These are phyloP conservation scores for Loris lydekkerianus DNA, from an alignment of 2,797 vertebrate genomes.

Conservation along the genomic window DNA sequence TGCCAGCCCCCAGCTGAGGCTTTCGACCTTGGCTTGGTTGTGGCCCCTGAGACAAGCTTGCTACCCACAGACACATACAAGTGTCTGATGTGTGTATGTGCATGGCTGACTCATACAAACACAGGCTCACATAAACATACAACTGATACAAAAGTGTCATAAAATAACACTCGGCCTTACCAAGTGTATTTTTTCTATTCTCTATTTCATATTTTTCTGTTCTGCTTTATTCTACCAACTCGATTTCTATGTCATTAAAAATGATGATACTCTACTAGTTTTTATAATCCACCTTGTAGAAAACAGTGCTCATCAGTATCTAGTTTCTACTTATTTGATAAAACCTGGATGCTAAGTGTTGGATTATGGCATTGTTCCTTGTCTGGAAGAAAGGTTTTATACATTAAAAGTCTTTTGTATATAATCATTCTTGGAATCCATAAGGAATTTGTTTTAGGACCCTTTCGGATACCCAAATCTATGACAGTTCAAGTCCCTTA, in stretches of 20 bases:
- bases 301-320: neutral
- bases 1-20: neutral
- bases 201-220: neutral
- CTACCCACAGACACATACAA: neutral
- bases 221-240: neutral
- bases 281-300: neutral
- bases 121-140: neutral
- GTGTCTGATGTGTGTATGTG: too few species aligned
- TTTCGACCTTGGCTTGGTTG: neutral
- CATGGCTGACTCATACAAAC: neutral
- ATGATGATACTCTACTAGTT: neutral
- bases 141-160: neutral
- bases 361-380: neutral
- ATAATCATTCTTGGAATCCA: neutral
- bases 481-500: neutral
- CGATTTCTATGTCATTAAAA: neutral
- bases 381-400: neutral
- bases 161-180: neutral
- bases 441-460: neutral
- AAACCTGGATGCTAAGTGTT: neutral
- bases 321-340: constrained; percentile 2
- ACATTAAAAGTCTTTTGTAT: neutral
- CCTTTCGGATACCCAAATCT: neutral
- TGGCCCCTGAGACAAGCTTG: neutral
- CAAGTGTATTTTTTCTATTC: neutral